These are phyloP conservation scores for Phylloscopus trochiloides DNA, from an alignment of 2,113 vertebrate species.

Conservation along the genomic window DNA sequence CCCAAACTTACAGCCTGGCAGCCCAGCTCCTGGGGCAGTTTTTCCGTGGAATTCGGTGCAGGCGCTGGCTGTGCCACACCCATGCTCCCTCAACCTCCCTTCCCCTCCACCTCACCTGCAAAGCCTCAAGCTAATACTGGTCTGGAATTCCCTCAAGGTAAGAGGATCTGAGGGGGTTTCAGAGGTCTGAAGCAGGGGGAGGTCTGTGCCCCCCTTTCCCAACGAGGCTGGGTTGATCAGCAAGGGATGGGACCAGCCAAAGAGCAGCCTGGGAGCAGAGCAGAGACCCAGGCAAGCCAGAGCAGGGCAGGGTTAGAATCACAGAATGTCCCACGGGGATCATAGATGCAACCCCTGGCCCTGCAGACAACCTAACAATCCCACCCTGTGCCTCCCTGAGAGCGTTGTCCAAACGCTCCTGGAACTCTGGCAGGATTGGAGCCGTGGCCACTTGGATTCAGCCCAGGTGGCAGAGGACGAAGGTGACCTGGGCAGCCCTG, in stretches of 20 bases:
- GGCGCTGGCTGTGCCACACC: not conserved
- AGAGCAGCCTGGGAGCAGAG: not conserved
- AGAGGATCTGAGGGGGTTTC: not conserved
- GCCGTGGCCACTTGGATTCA: not conserved
- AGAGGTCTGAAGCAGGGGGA: not conserved
- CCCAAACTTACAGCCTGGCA: not conserved
- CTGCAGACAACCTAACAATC: not conserved
- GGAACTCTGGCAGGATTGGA: not conserved
- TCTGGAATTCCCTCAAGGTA: rapidly evolving
- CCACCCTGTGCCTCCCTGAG: not conserved
- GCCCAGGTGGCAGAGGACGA: not conserved
- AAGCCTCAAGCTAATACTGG: not conserved
- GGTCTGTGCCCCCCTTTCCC: not conserved
- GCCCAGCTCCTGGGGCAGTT: not conserved
- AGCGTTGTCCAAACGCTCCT: rapidly evolving
- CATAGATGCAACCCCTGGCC: not conserved
- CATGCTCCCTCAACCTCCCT: not conserved
- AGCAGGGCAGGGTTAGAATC: not conserved
- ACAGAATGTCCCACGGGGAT: not conserved
- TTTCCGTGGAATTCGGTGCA: not conserved
- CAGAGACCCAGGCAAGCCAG: not conserved
- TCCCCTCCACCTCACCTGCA: not conserved
- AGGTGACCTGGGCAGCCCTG: not conserved
- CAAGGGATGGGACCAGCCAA: not conserved
- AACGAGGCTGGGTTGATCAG: rapidly evolving